These are phyloP conservation scores for Pogoniulus pusillus DNA, from an alignment of 2,797 vertebrate genomes.

Conservation along the genomic window DNA sequence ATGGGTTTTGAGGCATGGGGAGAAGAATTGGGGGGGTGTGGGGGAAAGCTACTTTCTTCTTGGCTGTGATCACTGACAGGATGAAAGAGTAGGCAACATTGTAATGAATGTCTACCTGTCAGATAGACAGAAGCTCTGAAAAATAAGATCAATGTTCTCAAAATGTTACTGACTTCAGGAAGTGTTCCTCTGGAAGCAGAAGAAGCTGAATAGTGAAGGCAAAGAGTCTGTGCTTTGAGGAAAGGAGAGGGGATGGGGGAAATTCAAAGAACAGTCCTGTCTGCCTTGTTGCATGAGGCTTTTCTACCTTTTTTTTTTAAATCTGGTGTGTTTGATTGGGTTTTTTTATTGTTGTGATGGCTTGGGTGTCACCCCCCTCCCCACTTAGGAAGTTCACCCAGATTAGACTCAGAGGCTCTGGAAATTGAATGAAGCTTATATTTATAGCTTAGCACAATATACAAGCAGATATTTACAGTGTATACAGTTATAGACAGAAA, in stretches of 20 bases:
- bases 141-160: neutral
- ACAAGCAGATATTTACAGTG: too few relatives aligned
- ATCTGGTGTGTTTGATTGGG: neutral
- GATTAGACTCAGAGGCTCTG: too few relatives aligned
- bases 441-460: too few relatives aligned
- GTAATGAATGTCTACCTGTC: neutral
- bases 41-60: neutral
- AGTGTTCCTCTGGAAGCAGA: neutral
- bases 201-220: neutral
- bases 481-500: too few relatives aligned
- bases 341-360: too few relatives aligned
- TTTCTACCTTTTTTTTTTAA: neutral
- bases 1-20: neutral
- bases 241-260: neutral
- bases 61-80: neutral
- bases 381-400: too few relatives aligned
- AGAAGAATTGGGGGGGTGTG: neutral
- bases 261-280: neutral
- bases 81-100: neutral
- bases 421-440: too few relatives aligned
- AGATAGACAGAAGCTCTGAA: neutral
- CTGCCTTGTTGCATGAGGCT: neutral
- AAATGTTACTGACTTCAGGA: neutral
- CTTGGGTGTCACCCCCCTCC: too few relatives aligned
- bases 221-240: neutral